These are phyloP conservation scores for Pelobates cultripes DNA, from an alignment of 2,797 vertebrate species.

Conservation along the genomic window DNA sequence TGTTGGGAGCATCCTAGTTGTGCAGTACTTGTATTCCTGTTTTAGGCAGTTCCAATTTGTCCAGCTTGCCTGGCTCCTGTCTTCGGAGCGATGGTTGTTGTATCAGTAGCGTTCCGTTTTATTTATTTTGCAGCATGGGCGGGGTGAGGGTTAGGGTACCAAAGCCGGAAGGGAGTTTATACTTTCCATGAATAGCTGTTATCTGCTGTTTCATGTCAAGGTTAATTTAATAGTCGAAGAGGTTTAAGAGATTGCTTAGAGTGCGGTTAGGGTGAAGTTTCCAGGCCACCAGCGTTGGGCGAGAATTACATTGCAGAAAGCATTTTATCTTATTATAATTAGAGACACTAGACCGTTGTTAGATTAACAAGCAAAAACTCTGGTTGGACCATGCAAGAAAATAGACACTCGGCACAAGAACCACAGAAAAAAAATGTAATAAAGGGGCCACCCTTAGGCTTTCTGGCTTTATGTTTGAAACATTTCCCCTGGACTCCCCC, in stretches of 20 bases:
- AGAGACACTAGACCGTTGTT: no score
- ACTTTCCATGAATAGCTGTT: slow-evolving; percentile 1
- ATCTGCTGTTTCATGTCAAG: background rate
- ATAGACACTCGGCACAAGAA: no score
- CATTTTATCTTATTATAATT: no score
- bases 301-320: no score
- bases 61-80: background rate
- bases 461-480: no score
- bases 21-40: background rate
- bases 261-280: background rate
- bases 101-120: background rate
- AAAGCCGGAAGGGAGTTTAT: background rate
- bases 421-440: no score
- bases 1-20: background rate
- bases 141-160: background rate
- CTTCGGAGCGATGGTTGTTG: no score
- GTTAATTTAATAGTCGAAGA: slow-evolving; percentile 1
- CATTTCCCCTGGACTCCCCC: no score
- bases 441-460: no score
- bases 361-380: no score
- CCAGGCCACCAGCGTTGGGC: background rate
- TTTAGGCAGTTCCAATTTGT: background rate
- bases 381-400: no score
- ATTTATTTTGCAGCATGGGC: background rate
- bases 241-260: background rate